These are phyloP conservation scores for Girardinichthys multiradiatus DNA, from an alignment of 2,113 vertebrate species.

Conservation along the genomic window DNA sequence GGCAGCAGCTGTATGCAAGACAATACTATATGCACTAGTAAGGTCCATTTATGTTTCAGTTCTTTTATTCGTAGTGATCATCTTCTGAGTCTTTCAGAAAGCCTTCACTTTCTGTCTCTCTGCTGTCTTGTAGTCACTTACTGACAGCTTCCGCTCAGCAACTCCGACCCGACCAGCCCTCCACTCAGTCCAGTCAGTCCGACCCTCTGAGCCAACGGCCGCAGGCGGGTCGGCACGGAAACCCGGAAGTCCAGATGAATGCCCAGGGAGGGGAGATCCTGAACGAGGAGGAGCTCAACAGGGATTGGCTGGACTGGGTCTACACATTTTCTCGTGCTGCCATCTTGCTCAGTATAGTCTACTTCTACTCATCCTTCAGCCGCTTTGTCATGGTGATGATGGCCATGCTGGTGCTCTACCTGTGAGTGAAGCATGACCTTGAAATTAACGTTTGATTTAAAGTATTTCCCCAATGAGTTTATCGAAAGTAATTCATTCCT, in stretches of 20 bases:
- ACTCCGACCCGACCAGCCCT: constrained; percentile 61
- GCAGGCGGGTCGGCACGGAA: constrained; percentile 82
- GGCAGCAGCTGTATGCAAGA: constrained; percentile 92
- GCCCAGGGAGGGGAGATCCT: constrained; percentile 84
- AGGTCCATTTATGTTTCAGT: constrained; percentile 63
- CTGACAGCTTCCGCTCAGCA: constrained; percentile 85
- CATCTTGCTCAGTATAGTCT: constrained; percentile 93
- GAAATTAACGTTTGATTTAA: too few relatives aligned
- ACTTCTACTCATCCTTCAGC: constrained; percentile 98
- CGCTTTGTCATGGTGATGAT: constrained; percentile 97
- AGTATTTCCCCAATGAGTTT: too few relatives aligned
- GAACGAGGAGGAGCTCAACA: constrained; percentile 94
- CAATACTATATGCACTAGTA: constrained; percentile 96
- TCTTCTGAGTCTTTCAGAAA: not conserved
- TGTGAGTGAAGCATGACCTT: constrained; percentile 89
- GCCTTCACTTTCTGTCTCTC: not conserved
- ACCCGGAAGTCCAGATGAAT: constrained; percentile 87
- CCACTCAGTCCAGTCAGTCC: constrained; percentile 43
- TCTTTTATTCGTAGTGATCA: too few relatives aligned
- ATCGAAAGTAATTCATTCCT: too few relatives aligned
- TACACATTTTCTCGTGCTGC: constrained; percentile 91
- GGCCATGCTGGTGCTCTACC: constrained; percentile 94
- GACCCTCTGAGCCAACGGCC: constrained; percentile 76
- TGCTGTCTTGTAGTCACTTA: constrained; percentile 81
- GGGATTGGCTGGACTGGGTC: constrained; percentile 98